phyloP scores from a whole-genome alignment of 2,888 invertebrate genomes.

The Agonum fuliginosum region DNA sequence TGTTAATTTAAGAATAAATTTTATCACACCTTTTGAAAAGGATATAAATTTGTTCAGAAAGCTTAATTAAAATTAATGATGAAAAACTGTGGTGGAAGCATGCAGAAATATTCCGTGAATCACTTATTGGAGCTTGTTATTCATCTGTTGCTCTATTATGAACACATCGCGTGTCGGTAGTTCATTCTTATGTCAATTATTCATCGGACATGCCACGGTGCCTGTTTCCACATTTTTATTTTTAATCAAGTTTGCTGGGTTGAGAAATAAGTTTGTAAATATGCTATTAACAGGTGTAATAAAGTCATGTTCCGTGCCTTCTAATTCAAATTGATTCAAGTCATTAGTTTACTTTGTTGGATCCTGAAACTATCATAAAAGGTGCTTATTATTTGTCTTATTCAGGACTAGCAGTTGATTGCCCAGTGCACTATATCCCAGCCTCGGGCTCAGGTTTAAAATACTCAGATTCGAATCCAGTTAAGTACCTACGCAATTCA shows the following conservation, averaged over 20 bases:
- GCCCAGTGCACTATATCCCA: no score
- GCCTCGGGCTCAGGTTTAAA: no score
- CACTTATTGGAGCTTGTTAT: slow-evolving; percentile 32
- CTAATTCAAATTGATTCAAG: no score
- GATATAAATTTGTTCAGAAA: neutral
- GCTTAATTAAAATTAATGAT: slow-evolving; percentile 6
- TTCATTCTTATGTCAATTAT: slow-evolving; percentile 50
- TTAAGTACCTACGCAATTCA: no score
- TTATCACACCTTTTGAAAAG: no score
- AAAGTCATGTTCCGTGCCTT: no score
- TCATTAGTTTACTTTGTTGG: no score
- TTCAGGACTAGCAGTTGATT: no score
- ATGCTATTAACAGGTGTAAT: slow-evolving; percentile 19
- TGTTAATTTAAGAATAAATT: no score
- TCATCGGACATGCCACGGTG: slow-evolving; percentile 34
- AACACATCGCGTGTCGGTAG: slow-evolving; percentile 34
- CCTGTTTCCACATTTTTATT: slow-evolving; percentile 26
- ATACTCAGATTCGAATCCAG: no score
- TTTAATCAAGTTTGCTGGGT: slow-evolving; percentile 20
- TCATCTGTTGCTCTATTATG: slow-evolving; percentile 55
- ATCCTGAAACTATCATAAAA: no score
- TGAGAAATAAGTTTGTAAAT: slow-evolving; percentile 24
- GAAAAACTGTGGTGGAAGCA: neutral
- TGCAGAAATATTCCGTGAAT: slow-evolving; percentile 9
- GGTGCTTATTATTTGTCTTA: no score